Base-by-base conservation (phyloP, 1,140 invertebrate genomes). In the Chrysomallon squamiferum region DNA sequence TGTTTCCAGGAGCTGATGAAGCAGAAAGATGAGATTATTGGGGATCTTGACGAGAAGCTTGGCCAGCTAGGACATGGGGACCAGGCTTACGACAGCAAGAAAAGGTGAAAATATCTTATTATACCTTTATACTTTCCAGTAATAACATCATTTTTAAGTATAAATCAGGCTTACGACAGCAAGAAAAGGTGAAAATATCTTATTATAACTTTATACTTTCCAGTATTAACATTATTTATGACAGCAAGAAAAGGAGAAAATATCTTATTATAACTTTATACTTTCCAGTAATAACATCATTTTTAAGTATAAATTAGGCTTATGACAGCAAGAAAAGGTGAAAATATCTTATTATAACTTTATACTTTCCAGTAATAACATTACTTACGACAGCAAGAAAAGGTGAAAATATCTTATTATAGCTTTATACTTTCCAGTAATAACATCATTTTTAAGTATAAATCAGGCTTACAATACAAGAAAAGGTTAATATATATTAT, bases 1-100 rank as follows among this genome's bases (percentile, higher is more conserved):
- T 72, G 78, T 29, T 84, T 79, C 60, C 82, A 85, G 65, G 80
- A 83, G 54, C 65, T 83, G 9, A 59, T 86, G n/a, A 76, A 81
- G 47, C 79, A 84, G 62, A 83, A 78, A 61, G 84, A 85, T 65
- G 72, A 78, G 38, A 77, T 78, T 5, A 82, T 86, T 11, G 65
- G 69, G 58, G 70, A 78, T 35, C 63, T 84, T 25, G 81, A 81
- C 49, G 74, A 75, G 29, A 73, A 75, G 41, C 62, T 83, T 2
- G 73, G 80, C 13, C 68, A 64, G 45, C 45, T 62, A 4, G 29
- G 52, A 0, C 50, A 45, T 2, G 52, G 50, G 27, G 59, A 64
- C 35, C 50, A 69, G 9, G 54, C 57, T 22, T 72, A 72, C 41
- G 71, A 72, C 59, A 73, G 71, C 59, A 73, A 73, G 62, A 66